These are phyloP conservation scores for Drosophila phalerata DNA, from an alignment of 2,888 invertebrate species.

Conservation along the genomic window DNA sequence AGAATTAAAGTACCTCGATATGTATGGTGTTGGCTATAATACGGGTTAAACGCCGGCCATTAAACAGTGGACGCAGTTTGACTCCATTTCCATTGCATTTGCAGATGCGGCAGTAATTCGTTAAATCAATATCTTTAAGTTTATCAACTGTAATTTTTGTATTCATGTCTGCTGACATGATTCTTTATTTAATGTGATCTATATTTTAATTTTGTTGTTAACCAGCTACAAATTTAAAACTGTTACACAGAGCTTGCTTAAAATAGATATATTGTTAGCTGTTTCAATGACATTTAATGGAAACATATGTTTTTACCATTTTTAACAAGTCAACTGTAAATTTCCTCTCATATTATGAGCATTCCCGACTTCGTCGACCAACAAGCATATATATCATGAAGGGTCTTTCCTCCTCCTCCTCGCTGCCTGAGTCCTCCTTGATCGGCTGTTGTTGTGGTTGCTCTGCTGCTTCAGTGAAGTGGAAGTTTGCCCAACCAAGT, in stretches of 20 bases:
- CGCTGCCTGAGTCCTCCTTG: too few relatives aligned
- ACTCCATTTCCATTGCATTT: conserved; percentile 23
- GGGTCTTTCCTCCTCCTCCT: too few relatives aligned
- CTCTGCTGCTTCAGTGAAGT: too few relatives aligned
- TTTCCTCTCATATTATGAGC: too few relatives aligned
- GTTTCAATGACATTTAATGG: not conserved
- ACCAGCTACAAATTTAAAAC: conserved; percentile 14
- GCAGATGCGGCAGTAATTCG: conserved; percentile 47
- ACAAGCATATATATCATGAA: too few relatives aligned
- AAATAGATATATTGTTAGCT: not conserved
- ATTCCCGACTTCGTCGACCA: too few relatives aligned
- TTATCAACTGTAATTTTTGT: conserved; percentile 19
- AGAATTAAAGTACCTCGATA: conserved; percentile 34
- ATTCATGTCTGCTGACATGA: conserved; percentile 25
- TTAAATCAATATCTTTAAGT: conserved; percentile 31
- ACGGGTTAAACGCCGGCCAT: conserved; percentile 42
- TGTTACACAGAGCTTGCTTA: conserved; percentile 3
- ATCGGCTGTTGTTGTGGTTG: too few relatives aligned
- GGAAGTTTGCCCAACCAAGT: too few relatives aligned
- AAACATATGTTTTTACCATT: not conserved
- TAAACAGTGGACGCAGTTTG: conserved; percentile 50
- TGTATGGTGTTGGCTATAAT: conserved; percentile 55
- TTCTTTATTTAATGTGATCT: conserved; percentile 4
- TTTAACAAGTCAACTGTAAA: too few relatives aligned
- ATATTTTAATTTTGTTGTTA: conserved; percentile 22